These are phyloP conservation scores for Sminthurides aquaticus DNA, from an alignment of 2,888 invertebrate species.

Conservation along the genomic window DNA sequence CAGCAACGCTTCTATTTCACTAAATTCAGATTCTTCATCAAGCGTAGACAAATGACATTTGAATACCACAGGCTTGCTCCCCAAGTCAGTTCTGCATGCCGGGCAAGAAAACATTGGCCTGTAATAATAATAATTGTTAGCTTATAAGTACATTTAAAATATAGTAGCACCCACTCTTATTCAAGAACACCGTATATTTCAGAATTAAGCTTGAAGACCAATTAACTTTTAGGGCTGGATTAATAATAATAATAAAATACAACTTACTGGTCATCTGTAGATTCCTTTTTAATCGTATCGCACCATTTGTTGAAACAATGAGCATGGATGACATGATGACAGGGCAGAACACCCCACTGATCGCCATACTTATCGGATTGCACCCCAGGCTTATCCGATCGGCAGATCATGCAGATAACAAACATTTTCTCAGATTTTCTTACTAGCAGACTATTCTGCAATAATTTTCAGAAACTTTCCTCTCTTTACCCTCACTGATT, in stretches of 20 bases:
- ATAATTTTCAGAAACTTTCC: too few relatives aligned
- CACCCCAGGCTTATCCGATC: not conserved
- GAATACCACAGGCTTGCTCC: too few relatives aligned
- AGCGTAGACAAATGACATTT: too few relatives aligned
- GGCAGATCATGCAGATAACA: not conserved
- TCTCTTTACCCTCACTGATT: too few relatives aligned
- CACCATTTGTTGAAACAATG: not conserved
- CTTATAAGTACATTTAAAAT: not conserved
- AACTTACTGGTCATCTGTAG: not conserved
- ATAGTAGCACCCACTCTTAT: not conserved
- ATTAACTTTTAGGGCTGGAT: too few relatives aligned
- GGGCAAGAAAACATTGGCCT: not conserved
- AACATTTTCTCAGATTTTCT: too few relatives aligned
- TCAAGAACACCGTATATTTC: not conserved
- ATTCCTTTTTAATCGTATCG: not conserved
- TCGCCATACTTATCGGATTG: conserved; percentile 13
- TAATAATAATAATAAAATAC: too few relatives aligned
- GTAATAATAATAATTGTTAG: not conserved
- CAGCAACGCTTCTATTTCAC: too few relatives aligned
- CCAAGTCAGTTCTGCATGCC: too few relatives aligned
- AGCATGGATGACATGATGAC: not conserved
- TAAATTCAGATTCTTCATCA: too few relatives aligned
- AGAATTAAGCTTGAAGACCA: too few relatives aligned
- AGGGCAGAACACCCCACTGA: not conserved
- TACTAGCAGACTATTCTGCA: too few relatives aligned